phyloP scores from a whole-genome alignment of 2,113 vertebrate genomes.

The Silurus meridionalis region DNA sequence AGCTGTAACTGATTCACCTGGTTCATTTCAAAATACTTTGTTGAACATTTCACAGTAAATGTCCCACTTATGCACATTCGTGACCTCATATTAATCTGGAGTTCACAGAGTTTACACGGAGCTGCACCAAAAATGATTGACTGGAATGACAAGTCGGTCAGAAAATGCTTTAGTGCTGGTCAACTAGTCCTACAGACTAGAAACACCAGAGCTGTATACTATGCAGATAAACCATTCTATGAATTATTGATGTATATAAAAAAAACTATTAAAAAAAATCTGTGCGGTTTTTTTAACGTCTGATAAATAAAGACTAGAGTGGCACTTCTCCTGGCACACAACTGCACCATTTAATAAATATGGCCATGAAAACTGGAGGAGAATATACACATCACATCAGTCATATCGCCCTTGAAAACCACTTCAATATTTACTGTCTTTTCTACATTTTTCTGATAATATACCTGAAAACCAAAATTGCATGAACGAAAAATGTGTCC shows the following conservation, averaged over 20 bases:
- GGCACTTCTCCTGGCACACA: not conserved
- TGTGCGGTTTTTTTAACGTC: not conserved
- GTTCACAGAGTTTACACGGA: constrained; percentile 9
- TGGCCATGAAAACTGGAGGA: not conserved
- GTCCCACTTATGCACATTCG: not conserved
- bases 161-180: constrained; percentile 9
- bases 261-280: not conserved
- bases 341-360: not conserved
- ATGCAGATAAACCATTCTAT: not conserved
- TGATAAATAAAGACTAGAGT: not conserved
- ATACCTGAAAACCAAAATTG: not conserved
- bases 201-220: constrained; percentile 15
- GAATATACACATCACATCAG: constrained; percentile 1
- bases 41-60: constrained; percentile 23
- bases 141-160: constrained; percentile 34
- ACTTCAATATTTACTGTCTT: constrained; percentile 8
- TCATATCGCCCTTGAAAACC: not conserved
- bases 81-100: not conserved
- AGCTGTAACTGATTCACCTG: constrained; percentile 7
- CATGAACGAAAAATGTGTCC: not conserved
- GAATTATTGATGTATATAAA: not conserved
- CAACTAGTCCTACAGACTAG: not conserved
- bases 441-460: not conserved
- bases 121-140: constrained; percentile 31
- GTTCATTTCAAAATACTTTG: constrained; percentile 16